Evolutionary conservation across 2,797 vertebrate species (phyloP), one percentile per base, ranked within the genome.

Genomic region (Florisuga fusca): DNA sequence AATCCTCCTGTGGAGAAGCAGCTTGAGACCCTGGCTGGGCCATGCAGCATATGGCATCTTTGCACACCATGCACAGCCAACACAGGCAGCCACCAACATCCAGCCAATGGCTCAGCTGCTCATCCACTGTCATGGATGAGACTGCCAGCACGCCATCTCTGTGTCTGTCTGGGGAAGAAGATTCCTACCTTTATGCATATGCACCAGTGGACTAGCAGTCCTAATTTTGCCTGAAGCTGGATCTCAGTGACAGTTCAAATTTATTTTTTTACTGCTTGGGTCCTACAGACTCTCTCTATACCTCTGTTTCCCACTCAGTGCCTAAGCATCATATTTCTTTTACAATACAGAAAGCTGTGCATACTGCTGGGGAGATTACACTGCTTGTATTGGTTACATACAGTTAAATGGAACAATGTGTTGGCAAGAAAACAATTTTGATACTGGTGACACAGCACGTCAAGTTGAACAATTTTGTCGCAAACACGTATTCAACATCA

Each of bases 11-110:
- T 18, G 15, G 67, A 91, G 85, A 84, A 93, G 83, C 93, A 94
- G 94, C 83, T 93, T 90, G 94, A 88, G 90, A 87, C 91, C 88
- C 68, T 89, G 93, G 76, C 87, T 83, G 76, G 58, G 76, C 72
- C 23, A 2, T 82, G 64, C 89, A 85, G 72, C 78, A 46, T 74
- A 92, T 89, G 94, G 87, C 82, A 96, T 67, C 78, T 91, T 85
- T 61, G 57, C 77, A 89, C 31, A 59, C 53, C 26, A 3, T 2
- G 50, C 68, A 36, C 67, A 76, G 72, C 63, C 84, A 85, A 11
- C 57, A 9, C n/a, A 66, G 76, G 62, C 94, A 92, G 87, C 75
- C 68, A 63, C 64, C 85, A 86, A 45, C 83, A 86, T 84, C 80
- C 87, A 93, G 55, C 76, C 83, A 72, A 6, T 53, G 4, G 4